Conservation (phyloP, 2,888 invertebrate species). For the Amorpha juglandis region DNA sequence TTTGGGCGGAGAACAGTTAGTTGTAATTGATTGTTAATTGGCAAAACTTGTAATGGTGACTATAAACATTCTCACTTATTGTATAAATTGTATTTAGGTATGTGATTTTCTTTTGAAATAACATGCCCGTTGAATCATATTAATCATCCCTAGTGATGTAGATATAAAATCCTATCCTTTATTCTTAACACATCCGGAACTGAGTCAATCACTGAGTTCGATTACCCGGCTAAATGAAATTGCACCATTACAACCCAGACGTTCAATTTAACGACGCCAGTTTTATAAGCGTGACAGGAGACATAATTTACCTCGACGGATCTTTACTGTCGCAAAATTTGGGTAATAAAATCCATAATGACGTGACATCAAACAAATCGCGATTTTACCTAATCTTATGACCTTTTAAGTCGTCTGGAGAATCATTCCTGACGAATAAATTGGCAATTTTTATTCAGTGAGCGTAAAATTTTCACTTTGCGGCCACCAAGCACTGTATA, state of each 20-base stretch:
- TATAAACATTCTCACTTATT: no score
- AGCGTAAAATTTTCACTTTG: slow-evolving; percentile 28
- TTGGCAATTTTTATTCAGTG: slow-evolving; percentile 33
- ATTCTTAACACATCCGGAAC: neutral
- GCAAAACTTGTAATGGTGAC: no score
- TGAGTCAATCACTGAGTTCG: neutral
- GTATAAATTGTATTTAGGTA: no score
- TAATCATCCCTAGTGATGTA: neutral
- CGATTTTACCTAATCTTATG: slow-evolving; percentile 50
- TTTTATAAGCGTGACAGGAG: slow-evolving; percentile 40
- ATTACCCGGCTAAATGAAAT: slow-evolving; percentile 26
- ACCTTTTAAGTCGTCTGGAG: slow-evolving; percentile 43
- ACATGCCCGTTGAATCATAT: no score
- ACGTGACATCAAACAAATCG: slow-evolving; percentile 52
- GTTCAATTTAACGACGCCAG: slow-evolving; percentile 42
- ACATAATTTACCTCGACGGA: slow-evolving; percentile 44
- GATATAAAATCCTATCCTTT: neutral
- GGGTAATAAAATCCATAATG: slow-evolving; percentile 53
- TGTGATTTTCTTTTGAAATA: no score
- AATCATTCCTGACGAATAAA: slow-evolving; percentile 35
- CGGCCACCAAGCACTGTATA: neutral
- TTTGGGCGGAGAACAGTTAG: no score
- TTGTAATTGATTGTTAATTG: no score
- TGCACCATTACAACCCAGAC: slow-evolving; percentile 35
- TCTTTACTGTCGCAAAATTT: slow-evolving; percentile 42